Percentiles rank a stretch among this genome's conserved stretches.
These are phyloP conservation scores for Brassicogethes aeneus DNA, from an alignment of 2,888 invertebrate species.

Conservation along the genomic window DNA sequence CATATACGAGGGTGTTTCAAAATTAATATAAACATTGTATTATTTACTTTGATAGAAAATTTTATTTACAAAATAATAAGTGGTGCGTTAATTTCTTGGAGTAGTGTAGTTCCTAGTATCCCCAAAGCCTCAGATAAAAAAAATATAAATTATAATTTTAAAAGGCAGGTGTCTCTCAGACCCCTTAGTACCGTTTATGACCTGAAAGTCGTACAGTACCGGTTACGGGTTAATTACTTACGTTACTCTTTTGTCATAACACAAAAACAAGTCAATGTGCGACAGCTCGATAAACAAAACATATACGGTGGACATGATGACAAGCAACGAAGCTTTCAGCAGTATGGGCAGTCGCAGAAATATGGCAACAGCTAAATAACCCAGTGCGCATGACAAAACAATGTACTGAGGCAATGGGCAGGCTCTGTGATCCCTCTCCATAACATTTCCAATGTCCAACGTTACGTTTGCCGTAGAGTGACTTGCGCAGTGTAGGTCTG, in stretches of 20 bases:
- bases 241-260: conserved; percentile 72
- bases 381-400: conserved; percentile 73
- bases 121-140: too few relatives aligned
- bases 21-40: too few relatives aligned
- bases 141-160: too few relatives aligned
- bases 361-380: conserved; percentile 75
- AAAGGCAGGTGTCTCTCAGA: too few relatives aligned
- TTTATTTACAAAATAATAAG: too few relatives aligned
- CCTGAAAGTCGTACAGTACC: too few relatives aligned
- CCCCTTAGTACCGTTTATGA: too few relatives aligned
- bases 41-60: too few relatives aligned
- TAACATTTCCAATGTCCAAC: conserved; percentile 34
- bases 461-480: conserved; percentile 47
- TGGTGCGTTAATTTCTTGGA: too few relatives aligned
- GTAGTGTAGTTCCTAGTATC: too few relatives aligned
- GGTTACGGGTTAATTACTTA: conserved; percentile 43
- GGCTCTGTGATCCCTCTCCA: conserved; percentile 57
- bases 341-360: conserved; percentile 77
- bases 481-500: conserved; percentile 40
- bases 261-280: conserved; percentile 69
- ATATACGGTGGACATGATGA: conserved; percentile 73
- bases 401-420: conserved; percentile 85
- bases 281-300: conserved; percentile 72
- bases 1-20: too few relatives aligned
- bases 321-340: conserved; percentile 67